These are phyloP conservation scores for Trypoxylon attenuatum DNA, from an alignment of 2,888 invertebrate species.

Conservation along the genomic window DNA sequence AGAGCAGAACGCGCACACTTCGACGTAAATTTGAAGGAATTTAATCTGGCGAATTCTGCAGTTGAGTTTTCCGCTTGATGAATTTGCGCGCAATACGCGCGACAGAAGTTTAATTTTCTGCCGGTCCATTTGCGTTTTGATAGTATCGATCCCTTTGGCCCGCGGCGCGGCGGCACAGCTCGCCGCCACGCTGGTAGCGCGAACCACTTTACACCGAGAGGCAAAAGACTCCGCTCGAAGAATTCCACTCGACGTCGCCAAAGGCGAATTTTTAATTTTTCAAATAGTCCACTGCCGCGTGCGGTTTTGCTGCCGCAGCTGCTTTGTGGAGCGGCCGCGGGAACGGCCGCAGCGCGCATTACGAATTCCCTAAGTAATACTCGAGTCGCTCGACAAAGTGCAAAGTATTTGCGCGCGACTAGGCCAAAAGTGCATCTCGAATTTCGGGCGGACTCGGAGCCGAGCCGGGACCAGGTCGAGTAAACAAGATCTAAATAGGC, in stretches of 20 bases:
- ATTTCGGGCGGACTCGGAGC: too few relatives aligned
- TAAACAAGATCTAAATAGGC: slow-evolving; percentile 7
- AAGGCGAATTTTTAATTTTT: neutral
- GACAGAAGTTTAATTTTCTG: slow-evolving; percentile 27
- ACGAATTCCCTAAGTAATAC: neutral
- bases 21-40: slow-evolving; percentile 31
- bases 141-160: neutral
- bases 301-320: neutral
- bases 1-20: slow-evolving; percentile 33
- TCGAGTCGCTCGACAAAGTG: too few relatives aligned
- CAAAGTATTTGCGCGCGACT: too few relatives aligned
- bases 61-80: slow-evolving; percentile 22
- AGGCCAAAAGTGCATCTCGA: too few relatives aligned
- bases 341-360: too few relatives aligned
- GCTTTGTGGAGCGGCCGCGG: neutral
- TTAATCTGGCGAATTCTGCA: slow-evolving; percentile 36
- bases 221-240: too few relatives aligned
- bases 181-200: too few relatives aligned
- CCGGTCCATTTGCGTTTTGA: neutral
- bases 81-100: slow-evolving; percentile 24
- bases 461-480: too few relatives aligned
- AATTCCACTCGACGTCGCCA: neutral
- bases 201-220: too few relatives aligned
- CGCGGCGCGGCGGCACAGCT: too few relatives aligned
- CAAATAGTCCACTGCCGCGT: neutral